Percentiles rank a stretch among this genome's conserved stretches.
phyloP scores from a whole-genome alignment of 1,140 invertebrate species.

The Diorhabda sublineata region DNA sequence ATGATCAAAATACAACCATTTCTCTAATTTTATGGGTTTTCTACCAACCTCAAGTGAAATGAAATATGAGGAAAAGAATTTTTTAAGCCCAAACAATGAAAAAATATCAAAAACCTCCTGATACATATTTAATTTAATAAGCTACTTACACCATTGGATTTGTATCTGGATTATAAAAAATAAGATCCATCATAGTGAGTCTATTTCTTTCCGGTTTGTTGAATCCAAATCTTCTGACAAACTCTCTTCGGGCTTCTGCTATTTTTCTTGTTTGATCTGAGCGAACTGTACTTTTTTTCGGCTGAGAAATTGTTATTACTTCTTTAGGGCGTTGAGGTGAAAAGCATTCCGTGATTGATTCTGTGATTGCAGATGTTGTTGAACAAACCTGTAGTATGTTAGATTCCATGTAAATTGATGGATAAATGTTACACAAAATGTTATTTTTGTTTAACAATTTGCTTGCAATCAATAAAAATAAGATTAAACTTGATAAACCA shows the following conservation, averaged over 20 bases:
- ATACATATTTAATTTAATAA: no score
- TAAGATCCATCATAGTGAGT: slow-evolving; percentile 86
- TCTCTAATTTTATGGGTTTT: no score
- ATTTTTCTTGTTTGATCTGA: slow-evolving; percentile 53
- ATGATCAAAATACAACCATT: no score
- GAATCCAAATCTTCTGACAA: slow-evolving; percentile 54
- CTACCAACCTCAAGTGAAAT: no score
- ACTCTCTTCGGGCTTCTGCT: slow-evolving; percentile 55
- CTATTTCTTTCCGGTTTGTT: slow-evolving; percentile 60
- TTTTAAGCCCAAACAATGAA: no score
- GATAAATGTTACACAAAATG: no score
- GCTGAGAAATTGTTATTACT: slow-evolving; percentile 23
- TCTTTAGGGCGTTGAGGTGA: slow-evolving; percentile 31
- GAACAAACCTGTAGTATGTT: slow-evolving; percentile 33
- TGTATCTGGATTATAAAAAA: slow-evolving; percentile 79
- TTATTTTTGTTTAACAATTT: no score
- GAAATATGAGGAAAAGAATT: no score
- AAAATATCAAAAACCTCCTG: no score
- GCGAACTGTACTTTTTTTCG: slow-evolving; percentile 38
- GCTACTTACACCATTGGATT: slow-evolving; percentile 58
- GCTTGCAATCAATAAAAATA: no score
- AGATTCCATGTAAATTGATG: no score
- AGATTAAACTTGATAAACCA: no score
- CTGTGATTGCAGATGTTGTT: slow-evolving; percentile 23
- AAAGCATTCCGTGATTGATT: slow-evolving; percentile 21